These are phyloP conservation scores for Schizothorax lantsangensis DNA, from an alignment of 2,797 vertebrate genomes.

Conservation along the genomic window DNA sequence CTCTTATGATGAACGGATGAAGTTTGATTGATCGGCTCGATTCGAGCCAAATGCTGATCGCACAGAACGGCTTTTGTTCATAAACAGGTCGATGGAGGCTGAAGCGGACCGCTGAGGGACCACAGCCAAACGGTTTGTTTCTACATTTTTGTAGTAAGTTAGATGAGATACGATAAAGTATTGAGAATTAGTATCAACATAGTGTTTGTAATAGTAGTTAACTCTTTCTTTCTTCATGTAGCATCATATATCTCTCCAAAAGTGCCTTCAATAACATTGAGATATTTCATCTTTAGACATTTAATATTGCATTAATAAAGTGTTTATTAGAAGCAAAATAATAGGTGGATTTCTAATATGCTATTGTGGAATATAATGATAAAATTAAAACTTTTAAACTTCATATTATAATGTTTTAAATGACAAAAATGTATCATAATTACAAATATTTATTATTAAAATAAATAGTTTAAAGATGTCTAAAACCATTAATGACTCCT, in stretches of 20 bases:
- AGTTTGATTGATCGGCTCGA: slow-evolving; percentile 8
- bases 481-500: background rate
- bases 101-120: background rate
- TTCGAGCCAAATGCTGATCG: slow-evolving; percentile 33
- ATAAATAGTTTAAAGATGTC: background rate
- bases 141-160: background rate
- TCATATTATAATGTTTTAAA: background rate
- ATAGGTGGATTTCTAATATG: background rate
- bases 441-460: background rate
- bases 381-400: background rate
- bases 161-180: background rate
- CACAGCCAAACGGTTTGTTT: background rate
- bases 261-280: too few species aligned
- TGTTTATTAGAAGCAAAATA: background rate
- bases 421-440: background rate
- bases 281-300: background rate
- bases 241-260: background rate
- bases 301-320: background rate
- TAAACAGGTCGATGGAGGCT: background rate
- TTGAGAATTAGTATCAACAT: background rate
- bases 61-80: slow-evolving; percentile 15
- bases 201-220: background rate
- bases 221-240: background rate
- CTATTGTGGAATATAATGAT: background rate
- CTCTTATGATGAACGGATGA: slow-evolving; percentile 23